A percentile compares a stretch with the other conserved stretches of the same genome.
Conservation (phyloP, 2,888 invertebrate species). For the Augochlorella aurata region DNA sequence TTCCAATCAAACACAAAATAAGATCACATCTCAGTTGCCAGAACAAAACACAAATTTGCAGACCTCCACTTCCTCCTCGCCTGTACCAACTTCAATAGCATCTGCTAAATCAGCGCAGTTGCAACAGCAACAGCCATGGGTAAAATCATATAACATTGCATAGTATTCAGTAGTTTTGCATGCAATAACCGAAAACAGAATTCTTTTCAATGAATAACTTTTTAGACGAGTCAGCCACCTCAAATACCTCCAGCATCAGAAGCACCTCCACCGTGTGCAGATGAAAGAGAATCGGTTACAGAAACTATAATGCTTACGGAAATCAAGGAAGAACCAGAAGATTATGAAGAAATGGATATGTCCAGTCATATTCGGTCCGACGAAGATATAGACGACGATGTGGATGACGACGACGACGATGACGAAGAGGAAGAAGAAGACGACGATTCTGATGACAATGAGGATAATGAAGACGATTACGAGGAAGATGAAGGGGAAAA, state of each 20-base stretch:
- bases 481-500: slow-evolving; percentile 52
- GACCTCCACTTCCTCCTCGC: slow-evolving; percentile 54
- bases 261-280: slow-evolving; percentile 55
- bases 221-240: slow-evolving; percentile 64
- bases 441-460: slow-evolving; percentile 67
- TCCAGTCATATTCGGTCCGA: slow-evolving; percentile 68
- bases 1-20: slow-evolving; percentile 46
- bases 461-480: slow-evolving; percentile 63
- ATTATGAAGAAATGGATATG: slow-evolving; percentile 78
- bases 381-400: slow-evolving; percentile 73
- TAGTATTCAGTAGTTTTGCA: slow-evolving; percentile 1
- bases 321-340: slow-evolving; percentile 78
- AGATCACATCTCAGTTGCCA: slow-evolving; percentile 46
- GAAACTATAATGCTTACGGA: slow-evolving; percentile 70
- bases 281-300: slow-evolving; percentile 53
- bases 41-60: slow-evolving; percentile 61
- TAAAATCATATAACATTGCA: slow-evolving; percentile 37
- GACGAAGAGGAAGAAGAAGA: slow-evolving; percentile 68
- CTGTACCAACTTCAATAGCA: slow-evolving; percentile 63
- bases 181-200: background rate
- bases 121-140: slow-evolving; percentile 70
- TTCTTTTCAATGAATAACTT: slow-evolving; percentile 5
- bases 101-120: slow-evolving; percentile 60
- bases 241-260: slow-evolving; percentile 64
- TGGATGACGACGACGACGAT: slow-evolving; percentile 72